Conservation (phyloP, 2,113 vertebrate genomes). For the Actinemys pallida region DNA sequence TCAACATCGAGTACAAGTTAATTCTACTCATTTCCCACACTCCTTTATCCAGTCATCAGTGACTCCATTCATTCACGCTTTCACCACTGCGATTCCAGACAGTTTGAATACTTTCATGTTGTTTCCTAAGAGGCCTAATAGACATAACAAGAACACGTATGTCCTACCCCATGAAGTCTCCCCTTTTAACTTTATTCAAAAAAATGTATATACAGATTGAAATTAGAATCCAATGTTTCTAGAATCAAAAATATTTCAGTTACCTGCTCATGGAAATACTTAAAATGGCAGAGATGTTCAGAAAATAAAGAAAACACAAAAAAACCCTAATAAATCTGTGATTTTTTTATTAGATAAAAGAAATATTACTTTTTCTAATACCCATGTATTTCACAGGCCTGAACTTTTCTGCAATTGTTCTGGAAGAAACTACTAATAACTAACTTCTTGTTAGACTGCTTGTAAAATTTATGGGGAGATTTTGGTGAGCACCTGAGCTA, state of each 20-base stretch:
- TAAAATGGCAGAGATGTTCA: not conserved
- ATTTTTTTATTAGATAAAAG: not conserved
- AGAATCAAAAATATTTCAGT: not conserved
- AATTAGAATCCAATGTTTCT: not conserved
- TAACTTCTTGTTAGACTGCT: constrained; percentile 37
- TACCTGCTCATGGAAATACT: not conserved
- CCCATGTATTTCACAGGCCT: not conserved
- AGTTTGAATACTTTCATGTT: not conserved
- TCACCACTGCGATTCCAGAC: too few relatives aligned
- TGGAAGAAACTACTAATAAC: constrained; percentile 59
- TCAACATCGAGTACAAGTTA: not conserved
- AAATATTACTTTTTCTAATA: constrained; percentile 21
- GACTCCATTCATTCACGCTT: not conserved
- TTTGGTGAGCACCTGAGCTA: constrained; percentile 32
- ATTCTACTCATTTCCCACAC: not conserved
- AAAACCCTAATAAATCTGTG: not conserved
- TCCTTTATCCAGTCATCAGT: not conserved
- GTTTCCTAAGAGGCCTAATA: not conserved
- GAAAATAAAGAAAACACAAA: not conserved
- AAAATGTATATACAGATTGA: not conserved
- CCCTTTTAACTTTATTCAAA: not conserved
- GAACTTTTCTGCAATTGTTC: constrained; percentile 35
- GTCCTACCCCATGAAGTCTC: not conserved
- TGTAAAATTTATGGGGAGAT: constrained; percentile 7
- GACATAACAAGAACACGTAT: not conserved